Percentiles rank a stretch among this genome's conserved stretches.
phyloP scores from a whole-genome alignment of 2,888 invertebrate genomes.

The Pecten maximus region DNA sequence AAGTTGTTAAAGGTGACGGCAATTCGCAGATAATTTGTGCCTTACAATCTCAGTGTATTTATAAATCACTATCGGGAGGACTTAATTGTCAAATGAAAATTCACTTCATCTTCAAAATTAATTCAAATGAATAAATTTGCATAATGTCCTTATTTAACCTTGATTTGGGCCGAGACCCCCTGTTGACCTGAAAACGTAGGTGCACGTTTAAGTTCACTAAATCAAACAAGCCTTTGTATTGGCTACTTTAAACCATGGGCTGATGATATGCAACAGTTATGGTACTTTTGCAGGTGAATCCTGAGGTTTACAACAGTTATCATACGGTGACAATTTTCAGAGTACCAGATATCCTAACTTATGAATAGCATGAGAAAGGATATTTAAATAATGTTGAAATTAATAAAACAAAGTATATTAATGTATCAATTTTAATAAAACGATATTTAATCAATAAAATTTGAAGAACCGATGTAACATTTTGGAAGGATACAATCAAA shows the following conservation, averaged over 20 bases:
- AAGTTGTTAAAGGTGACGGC: background rate
- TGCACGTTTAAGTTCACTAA: background rate
- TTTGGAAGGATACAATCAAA: background rate
- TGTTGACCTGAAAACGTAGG: conserved; percentile 13
- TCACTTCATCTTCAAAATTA: conserved; percentile 32
- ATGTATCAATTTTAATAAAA: too few species aligned
- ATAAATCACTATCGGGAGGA: background rate
- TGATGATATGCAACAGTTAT: background rate
- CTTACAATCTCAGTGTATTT: conserved; percentile 1
- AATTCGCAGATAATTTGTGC: background rate
- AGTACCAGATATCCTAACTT: too few species aligned
- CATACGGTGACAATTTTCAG: too few species aligned
- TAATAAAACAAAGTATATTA: too few species aligned
- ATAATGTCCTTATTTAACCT: background rate
- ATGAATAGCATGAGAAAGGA: too few species aligned
- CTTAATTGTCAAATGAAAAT: conserved; percentile 26
- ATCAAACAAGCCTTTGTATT: background rate
- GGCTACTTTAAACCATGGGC: background rate
- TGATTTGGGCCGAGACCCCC: background rate
- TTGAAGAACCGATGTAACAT: background rate
- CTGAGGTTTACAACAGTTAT: background rate
- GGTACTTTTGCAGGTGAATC: background rate
- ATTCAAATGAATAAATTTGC: conserved; percentile 35
- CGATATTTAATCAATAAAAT: background rate
- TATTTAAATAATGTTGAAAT: too few species aligned